Conservation (phyloP, 2,888 invertebrate genomes). For the Hymenopus coronatus region DNA sequence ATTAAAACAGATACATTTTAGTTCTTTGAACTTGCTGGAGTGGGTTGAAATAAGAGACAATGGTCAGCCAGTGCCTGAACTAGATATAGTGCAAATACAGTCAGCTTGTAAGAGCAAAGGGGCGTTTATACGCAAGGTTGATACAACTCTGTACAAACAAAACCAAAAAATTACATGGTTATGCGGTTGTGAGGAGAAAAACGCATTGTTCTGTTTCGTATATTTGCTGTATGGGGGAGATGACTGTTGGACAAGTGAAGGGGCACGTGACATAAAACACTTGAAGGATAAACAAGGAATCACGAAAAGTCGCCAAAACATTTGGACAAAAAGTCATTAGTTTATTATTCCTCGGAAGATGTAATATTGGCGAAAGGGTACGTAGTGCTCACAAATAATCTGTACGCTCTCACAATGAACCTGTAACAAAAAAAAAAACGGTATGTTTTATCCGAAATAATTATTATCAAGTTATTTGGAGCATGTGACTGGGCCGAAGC, state of each 20-base stretch:
- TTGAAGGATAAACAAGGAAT: neutral
- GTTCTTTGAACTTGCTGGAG: neutral
- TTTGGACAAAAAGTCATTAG: too few relatives aligned
- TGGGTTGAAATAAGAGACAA: neutral
- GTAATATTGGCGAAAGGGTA: too few relatives aligned
- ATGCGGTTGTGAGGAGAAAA: constrained; percentile 15
- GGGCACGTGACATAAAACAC: neutral
- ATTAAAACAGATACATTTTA: constrained; percentile 20
- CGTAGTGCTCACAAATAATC: too few relatives aligned
- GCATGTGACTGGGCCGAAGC: neutral
- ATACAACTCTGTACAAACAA: neutral
- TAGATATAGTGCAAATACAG: neutral
- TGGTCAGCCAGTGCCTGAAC: neutral
- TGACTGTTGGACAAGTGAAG: neutral
- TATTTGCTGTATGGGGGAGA: neutral
- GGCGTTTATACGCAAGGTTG: neutral
- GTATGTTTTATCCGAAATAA: too few relatives aligned
- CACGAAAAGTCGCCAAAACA: neutral
- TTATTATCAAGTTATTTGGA: too few relatives aligned
- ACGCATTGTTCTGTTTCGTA: neutral
- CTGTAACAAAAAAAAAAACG: too few relatives aligned
- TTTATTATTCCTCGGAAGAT: too few relatives aligned
- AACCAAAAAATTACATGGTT: neutral
- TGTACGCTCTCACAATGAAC: too few relatives aligned
- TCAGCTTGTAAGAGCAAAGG: neutral